These are phyloP conservation scores for Meda fulgida DNA, from an alignment of 2,797 vertebrate species.

Conservation along the genomic window DNA sequence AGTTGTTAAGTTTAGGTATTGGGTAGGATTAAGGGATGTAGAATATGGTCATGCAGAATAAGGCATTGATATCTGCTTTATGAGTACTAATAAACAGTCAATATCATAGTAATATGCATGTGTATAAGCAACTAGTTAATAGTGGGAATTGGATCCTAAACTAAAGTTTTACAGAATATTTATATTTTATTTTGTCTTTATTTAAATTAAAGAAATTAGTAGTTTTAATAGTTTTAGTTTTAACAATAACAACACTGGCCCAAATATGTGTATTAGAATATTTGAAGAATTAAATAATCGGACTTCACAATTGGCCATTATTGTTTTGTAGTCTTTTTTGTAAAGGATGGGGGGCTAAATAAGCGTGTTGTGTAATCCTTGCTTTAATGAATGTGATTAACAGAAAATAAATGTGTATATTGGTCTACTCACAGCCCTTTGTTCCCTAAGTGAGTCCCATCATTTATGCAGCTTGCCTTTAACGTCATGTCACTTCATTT, in stretches of 20 bases:
- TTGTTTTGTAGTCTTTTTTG: neutral
- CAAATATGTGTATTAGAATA: neutral
- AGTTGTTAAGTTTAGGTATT: too few species aligned
- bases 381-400: conserved; percentile 52
- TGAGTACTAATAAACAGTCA: too few species aligned
- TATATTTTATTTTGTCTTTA: neutral
- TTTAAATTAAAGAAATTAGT: neutral
- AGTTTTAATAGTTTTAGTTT: neutral
- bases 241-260: too few species aligned
- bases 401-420: conserved; percentile 31
- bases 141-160: too few species aligned
- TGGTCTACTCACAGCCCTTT: neutral
- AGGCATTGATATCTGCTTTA: too few species aligned
- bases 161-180: neutral
- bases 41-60: too few species aligned
- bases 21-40: too few species aligned
- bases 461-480: conserved; percentile 40
- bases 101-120: too few species aligned
- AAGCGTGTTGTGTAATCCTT: conserved; percentile 10
- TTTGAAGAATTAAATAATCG: neutral
- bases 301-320: neutral
- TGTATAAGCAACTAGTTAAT: too few species aligned
- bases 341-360: too few species aligned
- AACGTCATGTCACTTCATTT: conserved; percentile 41
- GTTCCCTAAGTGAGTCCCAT: conserved; percentile 9